Conservation (phyloP, 2,797 vertebrate species). For the Halcyon smyrnensis region DNA sequence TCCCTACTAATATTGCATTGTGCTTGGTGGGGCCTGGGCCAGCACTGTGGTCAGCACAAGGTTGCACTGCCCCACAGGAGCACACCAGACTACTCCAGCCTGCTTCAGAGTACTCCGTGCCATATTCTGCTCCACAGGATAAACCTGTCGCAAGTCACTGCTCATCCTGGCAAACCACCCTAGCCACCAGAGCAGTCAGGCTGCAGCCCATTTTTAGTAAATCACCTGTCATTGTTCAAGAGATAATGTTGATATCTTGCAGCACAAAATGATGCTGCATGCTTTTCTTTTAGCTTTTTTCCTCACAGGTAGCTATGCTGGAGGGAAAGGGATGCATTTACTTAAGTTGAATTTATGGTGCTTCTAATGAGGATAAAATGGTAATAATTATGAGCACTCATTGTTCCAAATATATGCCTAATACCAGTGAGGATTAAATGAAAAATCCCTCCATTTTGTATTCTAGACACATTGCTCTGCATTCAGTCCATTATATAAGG, state of each 20-base stretch:
- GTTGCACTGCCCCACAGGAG: not conserved
- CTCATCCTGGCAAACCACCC: not conserved
- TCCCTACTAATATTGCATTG: not conserved
- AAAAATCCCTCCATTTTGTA: not conserved
- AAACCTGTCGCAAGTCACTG: not conserved
- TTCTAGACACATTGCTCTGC: not conserved
- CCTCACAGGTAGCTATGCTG: accelerated
- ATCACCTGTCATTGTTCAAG: not conserved
- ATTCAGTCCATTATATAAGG: not conserved
- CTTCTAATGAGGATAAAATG: not conserved
- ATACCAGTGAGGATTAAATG: not conserved
- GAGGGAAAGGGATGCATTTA: not conserved
- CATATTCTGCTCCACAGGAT: not conserved
- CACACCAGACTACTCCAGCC: not conserved
- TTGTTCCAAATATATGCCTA: not conserved
- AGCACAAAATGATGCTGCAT: not conserved
- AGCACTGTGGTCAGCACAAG: not conserved
- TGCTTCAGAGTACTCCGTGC: accelerated
- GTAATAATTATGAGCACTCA: not conserved
- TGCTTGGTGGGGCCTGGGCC: not conserved
- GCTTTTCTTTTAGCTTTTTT: not conserved
- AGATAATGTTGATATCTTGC: not conserved
- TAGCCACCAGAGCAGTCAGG: not conserved
- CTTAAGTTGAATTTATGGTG: not conserved
- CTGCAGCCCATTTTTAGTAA: not conserved